These are phyloP conservation scores for Apamea sordens DNA, from an alignment of 2,888 invertebrate genomes.

Conservation along the genomic window DNA sequence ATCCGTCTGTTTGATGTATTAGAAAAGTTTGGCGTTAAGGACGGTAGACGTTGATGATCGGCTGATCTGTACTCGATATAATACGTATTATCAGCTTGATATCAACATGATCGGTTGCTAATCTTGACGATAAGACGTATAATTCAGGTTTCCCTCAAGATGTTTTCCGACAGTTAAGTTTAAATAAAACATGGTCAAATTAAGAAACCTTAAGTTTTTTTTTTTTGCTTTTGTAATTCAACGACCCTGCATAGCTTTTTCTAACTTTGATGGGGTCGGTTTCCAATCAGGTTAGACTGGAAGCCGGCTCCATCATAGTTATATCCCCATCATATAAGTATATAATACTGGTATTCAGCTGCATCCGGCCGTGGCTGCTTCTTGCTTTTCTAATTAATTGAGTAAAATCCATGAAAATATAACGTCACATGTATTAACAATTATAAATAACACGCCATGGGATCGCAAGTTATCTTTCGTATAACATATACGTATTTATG, in stretches of 20 bases:
- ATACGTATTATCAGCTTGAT: neutral
- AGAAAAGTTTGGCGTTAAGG: slow-evolving; percentile 31
- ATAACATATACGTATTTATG: slow-evolving; percentile 41
- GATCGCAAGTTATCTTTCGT: slow-evolving; percentile 9
- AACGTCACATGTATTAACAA: neutral
- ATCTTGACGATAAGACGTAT: neutral
- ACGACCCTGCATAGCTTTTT: neutral
- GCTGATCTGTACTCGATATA: slow-evolving; percentile 10
- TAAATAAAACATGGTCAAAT: no score
- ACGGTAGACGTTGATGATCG: slow-evolving; percentile 7
- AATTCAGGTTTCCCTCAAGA: no score
- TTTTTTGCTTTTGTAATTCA: neutral
- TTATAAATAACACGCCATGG: neutral
- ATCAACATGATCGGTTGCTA: neutral
- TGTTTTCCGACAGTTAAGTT: no score
- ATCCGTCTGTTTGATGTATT: slow-evolving; percentile 42
- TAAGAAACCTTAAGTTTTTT: neutral
- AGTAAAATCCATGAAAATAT: neutral
- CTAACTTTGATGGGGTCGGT: neutral
- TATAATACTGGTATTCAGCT: neutral
- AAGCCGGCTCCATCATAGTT: no score
- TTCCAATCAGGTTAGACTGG: neutral
- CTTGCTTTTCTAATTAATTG: neutral
- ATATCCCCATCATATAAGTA: no score
- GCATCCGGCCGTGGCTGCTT: neutral